A percentile compares a stretch with the other conserved stretches of the same genome.
These are phyloP conservation scores for Drosophila nikananu DNA, from an alignment of 1,140 invertebrate species.

Conservation along the genomic window DNA sequence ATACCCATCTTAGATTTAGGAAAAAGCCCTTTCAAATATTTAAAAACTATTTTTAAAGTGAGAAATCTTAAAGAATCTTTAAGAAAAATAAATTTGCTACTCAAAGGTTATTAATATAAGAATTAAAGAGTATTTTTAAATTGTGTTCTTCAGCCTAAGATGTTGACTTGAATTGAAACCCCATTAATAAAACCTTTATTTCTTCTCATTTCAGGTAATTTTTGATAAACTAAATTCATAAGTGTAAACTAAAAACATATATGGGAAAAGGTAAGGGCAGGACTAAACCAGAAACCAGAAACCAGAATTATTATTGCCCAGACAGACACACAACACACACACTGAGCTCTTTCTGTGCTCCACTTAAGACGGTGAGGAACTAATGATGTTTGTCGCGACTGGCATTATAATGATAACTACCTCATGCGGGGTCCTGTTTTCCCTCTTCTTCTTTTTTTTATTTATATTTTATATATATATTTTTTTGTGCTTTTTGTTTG, in stretches of 20 bases:
- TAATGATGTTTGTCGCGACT: constrained; percentile 52
- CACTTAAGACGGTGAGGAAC: constrained; percentile 33
- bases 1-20: too few relatives aligned
- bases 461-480: constrained; percentile 11
- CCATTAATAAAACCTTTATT: constrained; percentile 3
- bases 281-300: not conserved
- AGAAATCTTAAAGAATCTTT: too few relatives aligned
- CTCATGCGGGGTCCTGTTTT: constrained; percentile 31
- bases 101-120: too few relatives aligned
- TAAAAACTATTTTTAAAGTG: too few relatives aligned
- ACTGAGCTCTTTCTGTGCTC: constrained; percentile 23
- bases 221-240: constrained; percentile 31
- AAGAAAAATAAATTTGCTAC: too few relatives aligned
- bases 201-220: constrained; percentile 66
- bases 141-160: not conserved
- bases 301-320: constrained; percentile 4
- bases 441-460: not conserved
- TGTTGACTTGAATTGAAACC: not conserved
- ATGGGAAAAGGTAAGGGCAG: not conserved
- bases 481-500: constrained; percentile 31
- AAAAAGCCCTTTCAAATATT: too few relatives aligned
- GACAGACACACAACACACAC: constrained; percentile 7
- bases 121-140: too few relatives aligned
- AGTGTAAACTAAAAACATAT: constrained; percentile 16
- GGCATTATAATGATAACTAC: constrained; percentile 54